These are phyloP conservation scores for Coccyzus lansbergi DNA, from an alignment of 2,797 vertebrate species.

Conservation along the genomic window DNA sequence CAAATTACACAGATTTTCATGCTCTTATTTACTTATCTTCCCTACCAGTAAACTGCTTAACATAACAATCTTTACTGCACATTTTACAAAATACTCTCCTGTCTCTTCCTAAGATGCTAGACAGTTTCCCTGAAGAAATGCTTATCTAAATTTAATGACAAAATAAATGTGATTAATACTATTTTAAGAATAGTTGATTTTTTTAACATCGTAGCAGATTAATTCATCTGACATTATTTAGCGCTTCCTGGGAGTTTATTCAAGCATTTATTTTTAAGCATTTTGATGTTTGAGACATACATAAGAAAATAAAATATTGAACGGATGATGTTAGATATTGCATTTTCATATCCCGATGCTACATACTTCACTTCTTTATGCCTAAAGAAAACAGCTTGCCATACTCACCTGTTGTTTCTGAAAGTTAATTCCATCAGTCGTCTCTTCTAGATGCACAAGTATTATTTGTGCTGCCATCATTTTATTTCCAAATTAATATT, in stretches of 20 bases:
- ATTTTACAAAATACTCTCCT: background rate
- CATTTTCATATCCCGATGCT: background rate
- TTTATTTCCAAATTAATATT: background rate
- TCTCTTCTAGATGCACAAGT: background rate
- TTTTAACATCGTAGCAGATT: background rate
- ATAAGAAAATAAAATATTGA: background rate
- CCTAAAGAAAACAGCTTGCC: background rate
- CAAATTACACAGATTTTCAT: constrained; percentile 37
- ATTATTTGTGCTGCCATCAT: background rate
- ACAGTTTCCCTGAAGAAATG: background rate
- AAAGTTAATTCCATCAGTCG: background rate
- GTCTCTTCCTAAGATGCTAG: background rate
- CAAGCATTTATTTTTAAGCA: background rate
- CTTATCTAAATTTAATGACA: background rate
- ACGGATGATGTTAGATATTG: background rate
- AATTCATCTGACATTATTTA: background rate
- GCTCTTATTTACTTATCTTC: background rate
- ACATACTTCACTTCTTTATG: background rate
- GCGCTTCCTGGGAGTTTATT: background rate
- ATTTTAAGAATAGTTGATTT: background rate
- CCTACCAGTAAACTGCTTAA: constrained; percentile 11
- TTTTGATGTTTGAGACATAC: background rate
- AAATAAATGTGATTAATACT: background rate
- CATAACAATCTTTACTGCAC: background rate
- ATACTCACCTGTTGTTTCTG: background rate